Percentiles rank a stretch among this genome's conserved stretches.
Evolutionary conservation across 1,140 invertebrate species (phyloP).

Genomic region (Dolichoris vasculosae): DNA sequence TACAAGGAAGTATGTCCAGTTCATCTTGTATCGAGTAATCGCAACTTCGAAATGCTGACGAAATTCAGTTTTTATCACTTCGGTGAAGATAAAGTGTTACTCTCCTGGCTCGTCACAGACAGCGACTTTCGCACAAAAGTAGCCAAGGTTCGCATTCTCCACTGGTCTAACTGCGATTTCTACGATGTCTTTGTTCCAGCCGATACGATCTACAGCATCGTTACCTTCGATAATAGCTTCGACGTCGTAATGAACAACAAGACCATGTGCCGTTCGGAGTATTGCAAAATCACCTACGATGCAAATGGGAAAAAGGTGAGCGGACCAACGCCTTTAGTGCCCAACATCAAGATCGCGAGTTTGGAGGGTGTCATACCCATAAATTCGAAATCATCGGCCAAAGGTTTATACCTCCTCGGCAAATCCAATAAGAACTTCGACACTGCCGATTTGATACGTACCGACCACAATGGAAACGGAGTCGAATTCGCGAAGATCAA

Average conservation of each 20-base stretch:
- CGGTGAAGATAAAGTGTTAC: not conserved
- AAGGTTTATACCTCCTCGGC: not conserved
- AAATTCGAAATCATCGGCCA: not conserved
- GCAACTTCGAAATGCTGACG: not conserved
- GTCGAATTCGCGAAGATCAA: not conserved
- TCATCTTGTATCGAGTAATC: not conserved
- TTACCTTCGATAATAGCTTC: not conserved
- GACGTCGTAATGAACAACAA: slow-evolving; percentile 3
- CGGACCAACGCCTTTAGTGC: not conserved
- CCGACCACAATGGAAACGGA: not conserved
- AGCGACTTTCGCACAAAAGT: not conserved
- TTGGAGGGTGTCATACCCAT: not conserved
- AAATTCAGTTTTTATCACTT: not conserved
- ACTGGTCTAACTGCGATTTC: not conserved
- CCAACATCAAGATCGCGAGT: not conserved
- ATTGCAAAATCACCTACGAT: slow-evolving; percentile 8
- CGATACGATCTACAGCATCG: not conserved
- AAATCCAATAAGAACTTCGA: not conserved
- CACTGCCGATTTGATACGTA: not conserved
- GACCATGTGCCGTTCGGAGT: not conserved
- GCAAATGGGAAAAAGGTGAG: not conserved
- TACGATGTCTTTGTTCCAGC: not conserved
- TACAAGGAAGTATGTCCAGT: not conserved
- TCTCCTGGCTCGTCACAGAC: slow-evolving; percentile 2
- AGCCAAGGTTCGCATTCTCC: not conserved